phyloP scores from a whole-genome alignment of 1,140 invertebrate genomes.

The Zaprionus tsacasi region DNA sequence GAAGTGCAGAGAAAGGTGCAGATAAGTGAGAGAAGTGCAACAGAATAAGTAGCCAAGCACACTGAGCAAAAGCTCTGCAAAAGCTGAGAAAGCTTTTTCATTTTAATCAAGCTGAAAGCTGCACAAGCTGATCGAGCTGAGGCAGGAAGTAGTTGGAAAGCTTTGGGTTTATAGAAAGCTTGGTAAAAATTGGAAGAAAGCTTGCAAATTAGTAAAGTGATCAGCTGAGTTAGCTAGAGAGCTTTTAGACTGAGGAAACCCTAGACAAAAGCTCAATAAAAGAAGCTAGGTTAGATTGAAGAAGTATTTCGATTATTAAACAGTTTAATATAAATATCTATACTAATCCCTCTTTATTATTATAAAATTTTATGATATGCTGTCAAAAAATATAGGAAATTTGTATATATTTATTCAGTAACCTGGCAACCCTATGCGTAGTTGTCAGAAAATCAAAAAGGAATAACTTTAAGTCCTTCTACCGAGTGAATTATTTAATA shows the following conservation, averaged over 20 bases:
- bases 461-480: slow-evolving; percentile 9
- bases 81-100: not conserved
- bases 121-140: not conserved
- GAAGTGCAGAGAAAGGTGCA: not conserved
- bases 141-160: not conserved
- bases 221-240: not conserved
- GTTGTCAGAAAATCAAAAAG: not conserved
- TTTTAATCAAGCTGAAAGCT: not conserved
- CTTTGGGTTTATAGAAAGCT: not conserved
- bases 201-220: no score
- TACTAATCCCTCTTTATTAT: no score
- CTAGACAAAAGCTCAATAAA: no score
- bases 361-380: no score
- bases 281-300: not conserved
- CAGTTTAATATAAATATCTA: no score
- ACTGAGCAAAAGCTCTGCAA: not conserved
- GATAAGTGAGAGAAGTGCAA: not conserved
- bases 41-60: not conserved
- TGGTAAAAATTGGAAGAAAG: no score
- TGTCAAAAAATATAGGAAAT: no score
- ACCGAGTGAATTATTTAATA: slow-evolving; percentile 28
- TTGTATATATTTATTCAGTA: no score
- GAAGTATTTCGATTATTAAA: not conserved
- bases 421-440: no score
- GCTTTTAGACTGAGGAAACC: not conserved